A percentile compares a stretch with the other conserved stretches of the same genome.
Evolutionary conservation across 2,888 invertebrate species (phyloP).

Genomic region (Orthosia cruda): DNA sequence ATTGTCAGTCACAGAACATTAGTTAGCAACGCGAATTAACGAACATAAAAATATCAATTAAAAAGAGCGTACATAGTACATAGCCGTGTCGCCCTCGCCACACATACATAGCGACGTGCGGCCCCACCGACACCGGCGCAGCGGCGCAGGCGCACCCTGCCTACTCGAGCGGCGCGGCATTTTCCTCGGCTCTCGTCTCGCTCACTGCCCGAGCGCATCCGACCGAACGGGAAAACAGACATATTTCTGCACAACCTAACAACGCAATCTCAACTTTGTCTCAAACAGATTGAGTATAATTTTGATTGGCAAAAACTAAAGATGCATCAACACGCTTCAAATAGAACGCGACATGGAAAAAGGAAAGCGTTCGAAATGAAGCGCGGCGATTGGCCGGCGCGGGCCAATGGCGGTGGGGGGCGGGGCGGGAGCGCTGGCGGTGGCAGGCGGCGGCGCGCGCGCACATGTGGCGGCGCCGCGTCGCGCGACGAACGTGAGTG

Average conservation of each 20-base stretch:
- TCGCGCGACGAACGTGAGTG: constrained; percentile 78
- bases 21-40: constrained; percentile 79
- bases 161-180: constrained; percentile 78
- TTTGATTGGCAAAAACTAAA: constrained; percentile 60
- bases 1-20: constrained; percentile 60
- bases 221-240: constrained; percentile 90
- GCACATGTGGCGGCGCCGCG: constrained; percentile 77
- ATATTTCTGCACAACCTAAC: constrained; percentile 70
- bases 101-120: constrained; percentile 48
- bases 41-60: constrained; percentile 88
- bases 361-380: constrained; percentile 90
- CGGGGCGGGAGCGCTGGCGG: constrained; percentile 75
- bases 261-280: constrained; percentile 53
- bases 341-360: constrained; percentile 90
- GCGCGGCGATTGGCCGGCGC: constrained; percentile 89
- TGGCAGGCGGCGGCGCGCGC: constrained; percentile 68
- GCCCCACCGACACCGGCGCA: constrained; percentile 47
- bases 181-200: constrained; percentile 86
- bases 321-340: constrained; percentile 90
- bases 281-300: constrained; percentile 61
- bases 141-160: constrained; percentile 66
- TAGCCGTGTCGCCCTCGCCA: constrained; percentile 44
- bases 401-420: constrained; percentile 88
- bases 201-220: constrained; percentile 88
- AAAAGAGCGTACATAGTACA: constrained; percentile 71